Evolutionary conservation across 2,888 invertebrate genomes (phyloP), one percentile per base, ranked within the genome.

Genomic region (Mellilla xanthometata): DNA sequence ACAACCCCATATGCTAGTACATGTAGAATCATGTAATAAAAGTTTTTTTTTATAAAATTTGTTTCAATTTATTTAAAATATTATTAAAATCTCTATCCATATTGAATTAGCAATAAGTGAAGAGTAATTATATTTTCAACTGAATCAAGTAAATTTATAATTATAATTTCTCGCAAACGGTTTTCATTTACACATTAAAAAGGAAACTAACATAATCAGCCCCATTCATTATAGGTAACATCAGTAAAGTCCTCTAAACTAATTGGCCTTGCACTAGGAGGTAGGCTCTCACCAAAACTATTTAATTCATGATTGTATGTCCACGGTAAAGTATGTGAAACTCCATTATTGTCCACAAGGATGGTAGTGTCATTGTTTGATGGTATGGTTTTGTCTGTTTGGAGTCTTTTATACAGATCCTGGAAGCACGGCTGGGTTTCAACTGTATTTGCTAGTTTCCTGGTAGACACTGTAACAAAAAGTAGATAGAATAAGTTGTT

Each of bases 261-360:
- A 13, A 93, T 74, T 53, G 90, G 91, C 57, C 82, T 89, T 7
- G 93, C 57, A 32, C 94, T 94, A 0, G 92, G 92, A 9, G 94
- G 93, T 47, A 94, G 68, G 39, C 58, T 61, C 53, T 91, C 88
- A 51, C 84, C 88, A 52, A 84, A 83, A 39, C 69, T 74, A 31
- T 91, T 90, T 32, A 93, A 74, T 27, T 66, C 54, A 2, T 75
- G 61, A 24, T 92, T 91, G 56, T 91, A 91, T 4, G 68, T 82
- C 93, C 93, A 93, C 1, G 90, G 87, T 1, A 91, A 78, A 2
- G 81, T 62, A 48, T 90, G 80, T 0, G 81, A 79, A 2, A 87
- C 61, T 1, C 85, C 81, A 34, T 78, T 74, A 12, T 62, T 65
- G 51, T 86, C 86, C 24, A 72, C 76, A 1, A 85, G 32, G 0